Evolutionary conservation across 1,140 invertebrate genomes (phyloP).

Genomic region (Archegozetes longisetosus): DNA sequence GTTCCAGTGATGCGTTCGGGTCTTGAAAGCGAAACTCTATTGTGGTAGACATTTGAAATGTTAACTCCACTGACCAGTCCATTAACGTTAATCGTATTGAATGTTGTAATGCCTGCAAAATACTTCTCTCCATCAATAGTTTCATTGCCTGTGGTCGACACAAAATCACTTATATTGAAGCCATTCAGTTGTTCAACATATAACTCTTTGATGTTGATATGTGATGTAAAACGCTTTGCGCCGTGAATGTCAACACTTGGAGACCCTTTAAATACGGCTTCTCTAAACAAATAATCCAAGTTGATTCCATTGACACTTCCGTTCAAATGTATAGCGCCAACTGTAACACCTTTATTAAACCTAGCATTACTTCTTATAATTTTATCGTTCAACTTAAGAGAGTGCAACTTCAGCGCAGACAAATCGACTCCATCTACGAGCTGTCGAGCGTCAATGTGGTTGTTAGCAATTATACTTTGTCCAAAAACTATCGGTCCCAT

Average conservation of each 20-base stretch:
- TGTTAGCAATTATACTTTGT: slow-evolving; percentile 6
- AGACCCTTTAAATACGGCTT: slow-evolving; percentile 11
- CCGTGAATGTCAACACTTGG: not conserved
- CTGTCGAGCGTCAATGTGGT: slow-evolving; percentile 2
- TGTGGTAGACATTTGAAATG: not conserved
- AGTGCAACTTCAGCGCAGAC: slow-evolving; percentile 1
- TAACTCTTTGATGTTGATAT: not conserved
- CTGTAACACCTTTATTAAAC: not conserved
- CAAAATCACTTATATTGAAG: not conserved
- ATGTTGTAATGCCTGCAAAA: not conserved
- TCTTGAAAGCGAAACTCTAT: not conserved
- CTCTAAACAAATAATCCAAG: slow-evolving; percentile 2
- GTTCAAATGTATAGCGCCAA: not conserved
- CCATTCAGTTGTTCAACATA: not conserved
- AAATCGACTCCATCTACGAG: slow-evolving; percentile 14
- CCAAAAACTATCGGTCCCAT: slow-evolving; percentile 2
- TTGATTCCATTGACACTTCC: slow-evolving; percentile 11
- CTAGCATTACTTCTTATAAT: not conserved
- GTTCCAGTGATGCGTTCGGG: not conserved
- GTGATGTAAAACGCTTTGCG: not conserved
- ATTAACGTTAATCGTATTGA: not conserved
- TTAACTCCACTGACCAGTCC: not conserved
- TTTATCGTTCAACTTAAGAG: not conserved
- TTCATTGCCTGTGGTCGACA: not conserved
- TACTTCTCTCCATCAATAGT: not conserved